A percentile compares a stretch with the other conserved stretches of the same genome.
phyloP scores from a whole-genome alignment of 2,888 invertebrate species.

The Muscina levida region DNA sequence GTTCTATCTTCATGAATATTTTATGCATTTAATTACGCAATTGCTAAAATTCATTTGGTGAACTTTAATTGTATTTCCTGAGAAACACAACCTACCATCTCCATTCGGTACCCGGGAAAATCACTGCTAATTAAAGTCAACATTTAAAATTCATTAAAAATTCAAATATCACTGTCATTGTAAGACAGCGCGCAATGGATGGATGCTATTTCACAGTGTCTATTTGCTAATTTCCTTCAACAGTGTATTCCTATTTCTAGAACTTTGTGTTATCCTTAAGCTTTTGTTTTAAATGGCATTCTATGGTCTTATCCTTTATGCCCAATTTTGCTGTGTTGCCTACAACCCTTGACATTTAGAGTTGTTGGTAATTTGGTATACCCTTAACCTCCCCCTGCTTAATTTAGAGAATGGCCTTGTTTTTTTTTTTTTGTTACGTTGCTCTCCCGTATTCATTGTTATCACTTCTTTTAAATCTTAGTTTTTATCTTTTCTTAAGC shows the following conservation, averaged over 20 bases:
- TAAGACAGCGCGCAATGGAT: background rate
- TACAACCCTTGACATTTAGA: conserved; percentile 34
- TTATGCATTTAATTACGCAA: background rate
- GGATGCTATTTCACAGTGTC: background rate
- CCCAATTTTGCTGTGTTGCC: background rate
- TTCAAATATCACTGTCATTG: conserved; percentile 71
- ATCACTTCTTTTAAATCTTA: conserved; percentile 22
- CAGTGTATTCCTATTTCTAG: background rate
- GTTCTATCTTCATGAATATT: background rate
- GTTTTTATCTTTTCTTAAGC: background rate
- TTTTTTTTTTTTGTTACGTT: no score
- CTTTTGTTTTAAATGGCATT: background rate
- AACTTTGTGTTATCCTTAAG: no score
- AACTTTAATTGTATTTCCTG: conserved; percentile 2
- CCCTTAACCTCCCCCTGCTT: conserved; percentile 11
- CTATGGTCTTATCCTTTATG: background rate
- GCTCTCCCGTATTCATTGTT: background rate
- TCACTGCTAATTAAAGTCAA: conserved; percentile 77
- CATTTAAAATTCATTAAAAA: conserved; percentile 73
- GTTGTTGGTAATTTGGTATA: conserved; percentile 21
- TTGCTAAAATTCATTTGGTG: background rate
- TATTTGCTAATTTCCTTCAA: background rate
- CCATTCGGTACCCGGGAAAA: conserved; percentile 58
- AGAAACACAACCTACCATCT: no score
- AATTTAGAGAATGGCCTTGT: no score